Base-by-base conservation (phyloP, 2,888 invertebrate species). In the Tinea trinotella region DNA sequence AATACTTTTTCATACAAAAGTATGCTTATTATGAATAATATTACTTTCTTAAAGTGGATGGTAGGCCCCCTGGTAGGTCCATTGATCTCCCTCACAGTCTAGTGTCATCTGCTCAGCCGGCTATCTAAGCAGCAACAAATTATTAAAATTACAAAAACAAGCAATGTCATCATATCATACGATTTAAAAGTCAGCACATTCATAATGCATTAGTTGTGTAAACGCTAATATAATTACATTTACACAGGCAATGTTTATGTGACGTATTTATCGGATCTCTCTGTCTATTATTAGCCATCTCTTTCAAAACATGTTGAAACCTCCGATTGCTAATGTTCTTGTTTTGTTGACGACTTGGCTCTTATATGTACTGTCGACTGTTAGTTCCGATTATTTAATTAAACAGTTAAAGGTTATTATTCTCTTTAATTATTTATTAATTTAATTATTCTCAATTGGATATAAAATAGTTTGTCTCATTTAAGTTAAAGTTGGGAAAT, bases 251-350 rank as follows among this genome's bases (percentile, higher is more conserved):
- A 15, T 40, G 40, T 40, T 40, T 15, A 15, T 7, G 13, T 40
- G 40, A 40, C 40, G 40, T 40, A 40, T 1, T n/a, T n/a, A 4
- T 40, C 40, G 40, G 40, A 40, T n/a, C 40, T 40, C 40, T 40
- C 40, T n/a, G 6, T 40, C 40, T n/a, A 40, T 12, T 7, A 30
- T 40, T 13, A 13, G 6, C 40, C 6, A 6, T 40, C 40, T 40
- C 40, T 40, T 40, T 40, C 40, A 15, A 40, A 40, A 40, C 40
- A 40, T 40, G 40, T n/a, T 40, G 40, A 40, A 40, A 40, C 15
- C 12, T 15, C 40, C 7, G 7, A 30, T 40, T 40, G 40, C 40
- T 40, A 40, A 13, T n/a, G 15, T 40, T 40, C 15, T 40, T 40
- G 13, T 40, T 40, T 2, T 40, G 5, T 40, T 40, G 40, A 15